Conservation (phyloP, 2,797 vertebrate genomes). For the Melanotaenia trifasciata region DNA sequence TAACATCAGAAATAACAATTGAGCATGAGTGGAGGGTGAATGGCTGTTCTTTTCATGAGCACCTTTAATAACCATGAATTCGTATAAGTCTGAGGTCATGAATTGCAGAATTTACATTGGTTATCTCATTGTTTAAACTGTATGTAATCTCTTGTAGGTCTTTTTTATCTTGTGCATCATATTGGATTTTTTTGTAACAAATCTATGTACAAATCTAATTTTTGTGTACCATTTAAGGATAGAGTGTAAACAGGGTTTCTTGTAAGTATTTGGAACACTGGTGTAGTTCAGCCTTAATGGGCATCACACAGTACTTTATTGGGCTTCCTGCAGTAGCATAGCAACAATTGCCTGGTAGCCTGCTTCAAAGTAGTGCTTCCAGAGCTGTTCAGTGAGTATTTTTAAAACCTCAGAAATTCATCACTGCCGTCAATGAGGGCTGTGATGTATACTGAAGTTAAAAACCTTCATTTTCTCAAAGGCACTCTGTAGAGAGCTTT, state of each 20-base stretch:
- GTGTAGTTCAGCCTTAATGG: constrained; percentile 68
- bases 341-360: constrained; percentile 78
- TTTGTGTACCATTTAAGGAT: constrained; percentile 33
- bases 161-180: constrained; percentile 47
- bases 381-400: constrained; percentile 54
- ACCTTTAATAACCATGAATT: constrained; percentile 39
- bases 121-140: neutral
- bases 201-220: constrained; percentile 27
- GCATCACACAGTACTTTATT: constrained; percentile 70
- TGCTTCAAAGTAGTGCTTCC: constrained; percentile 69
- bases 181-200: constrained; percentile 20
- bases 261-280: constrained; percentile 61
- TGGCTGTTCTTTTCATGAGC: constrained; percentile 27
- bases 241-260: constrained; percentile 57
- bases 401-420: constrained; percentile 74
- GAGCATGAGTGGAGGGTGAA: constrained; percentile 18
- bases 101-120: constrained; percentile 35
- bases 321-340: constrained; percentile 71
- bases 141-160: constrained; percentile 16
- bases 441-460: constrained; percentile 54
- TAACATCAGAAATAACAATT: constrained; percentile 20
- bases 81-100: constrained; percentile 16
- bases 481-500: constrained; percentile 27
- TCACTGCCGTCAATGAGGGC: constrained; percentile 68
- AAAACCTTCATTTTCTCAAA: constrained; percentile 63